Evolutionary conservation across 1,140 invertebrate genomes (phyloP), one percentile per base, ranked within the genome.

Genomic region (Phymorhynchus buccinoides): DNA sequence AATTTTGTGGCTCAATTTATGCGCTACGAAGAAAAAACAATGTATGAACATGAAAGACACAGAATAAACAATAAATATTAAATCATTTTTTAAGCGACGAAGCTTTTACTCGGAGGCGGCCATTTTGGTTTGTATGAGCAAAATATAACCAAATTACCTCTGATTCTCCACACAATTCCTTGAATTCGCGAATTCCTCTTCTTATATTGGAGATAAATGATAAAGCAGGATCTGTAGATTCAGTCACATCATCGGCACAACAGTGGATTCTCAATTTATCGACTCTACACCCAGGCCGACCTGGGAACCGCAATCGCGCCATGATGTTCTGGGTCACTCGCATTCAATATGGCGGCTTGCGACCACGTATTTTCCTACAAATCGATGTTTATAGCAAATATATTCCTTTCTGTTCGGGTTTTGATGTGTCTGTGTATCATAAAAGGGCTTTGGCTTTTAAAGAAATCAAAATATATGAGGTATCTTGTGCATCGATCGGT

Each of bases 61-160:
- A 16, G 3, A 22, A 27, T 12, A 16, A 62, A 62, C 1, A 62
- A 62, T 0, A 62, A 62, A 62, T 12, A 41, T 41, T 41, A 7
- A 41, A 41, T 75, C 1, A 75, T 18, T 79, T 79, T 79, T 79
- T 79, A 52, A 30, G 42, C 77, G 18, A 32, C 6, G 42, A 93
- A 56, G 97, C 95, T 95, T 97, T 97, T n/a, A 75, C 89, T 86
- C 86, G 80, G 80, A 81, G 79, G 83, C 83, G 44, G 86, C 80
- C 83, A 82, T 87, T 84, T 84, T 82, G 86, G 48, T 42, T 82
- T 9, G 75, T 75, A 35, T 62, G 39, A 80, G 62, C 18, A 35
- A 83, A 62, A 84, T 82, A n/a, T 48, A 73, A 71, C 32, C 66
- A 77, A 75, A 87, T 92, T 94, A 94, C 93, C 93, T 93, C 93